Evolutionary conservation across 37 sponge, comb jelly and placozoan species (phyloP).

Genomic region (Ephydatia muelleri): DNA sequence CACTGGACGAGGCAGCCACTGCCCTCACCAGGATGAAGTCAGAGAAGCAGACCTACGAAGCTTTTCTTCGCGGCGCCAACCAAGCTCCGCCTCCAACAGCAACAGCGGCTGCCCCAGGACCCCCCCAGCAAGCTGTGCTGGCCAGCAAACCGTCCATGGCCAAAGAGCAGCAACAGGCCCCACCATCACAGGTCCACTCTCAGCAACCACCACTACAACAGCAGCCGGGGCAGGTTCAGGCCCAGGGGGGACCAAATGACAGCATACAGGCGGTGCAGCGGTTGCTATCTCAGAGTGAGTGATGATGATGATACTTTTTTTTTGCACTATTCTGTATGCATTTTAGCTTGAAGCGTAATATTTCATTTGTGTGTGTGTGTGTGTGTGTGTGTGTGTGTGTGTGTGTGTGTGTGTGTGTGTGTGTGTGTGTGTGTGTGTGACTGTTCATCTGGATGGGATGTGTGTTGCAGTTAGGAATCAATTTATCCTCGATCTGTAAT

Average conservation of each 20-base stretch:
- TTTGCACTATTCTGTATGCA: not conserved
- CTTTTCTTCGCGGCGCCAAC: conserved; percentile 49
- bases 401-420: not conserved
- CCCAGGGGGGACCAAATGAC: not conserved
- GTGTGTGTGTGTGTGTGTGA: no score
- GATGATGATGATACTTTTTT: not conserved
- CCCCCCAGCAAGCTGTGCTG: not conserved
- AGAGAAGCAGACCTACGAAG: conserved; percentile 51
- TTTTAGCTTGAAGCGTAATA: not conserved
- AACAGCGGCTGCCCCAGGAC: not conserved
- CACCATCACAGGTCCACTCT: conserved; percentile 1
- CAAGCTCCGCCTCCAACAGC: conserved; percentile 29
- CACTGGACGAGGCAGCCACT: conserved; percentile 81
- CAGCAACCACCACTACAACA: conserved; percentile 19
- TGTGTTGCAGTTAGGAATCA: not conserved
- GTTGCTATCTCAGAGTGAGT: not conserved
- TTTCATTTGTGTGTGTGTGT: not conserved
- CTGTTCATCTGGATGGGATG: no score
- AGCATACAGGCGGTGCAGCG: not conserved
- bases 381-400: not conserved
- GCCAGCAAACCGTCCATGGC: not conserved
- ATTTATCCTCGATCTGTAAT: no score
- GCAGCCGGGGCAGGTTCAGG: conserved; percentile 6
- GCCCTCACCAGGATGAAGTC: conserved; percentile 75
- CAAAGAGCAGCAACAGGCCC: not conserved